Conservation (phyloP, 1,140 invertebrate genomes). For the Nylanderia fulva region DNA sequence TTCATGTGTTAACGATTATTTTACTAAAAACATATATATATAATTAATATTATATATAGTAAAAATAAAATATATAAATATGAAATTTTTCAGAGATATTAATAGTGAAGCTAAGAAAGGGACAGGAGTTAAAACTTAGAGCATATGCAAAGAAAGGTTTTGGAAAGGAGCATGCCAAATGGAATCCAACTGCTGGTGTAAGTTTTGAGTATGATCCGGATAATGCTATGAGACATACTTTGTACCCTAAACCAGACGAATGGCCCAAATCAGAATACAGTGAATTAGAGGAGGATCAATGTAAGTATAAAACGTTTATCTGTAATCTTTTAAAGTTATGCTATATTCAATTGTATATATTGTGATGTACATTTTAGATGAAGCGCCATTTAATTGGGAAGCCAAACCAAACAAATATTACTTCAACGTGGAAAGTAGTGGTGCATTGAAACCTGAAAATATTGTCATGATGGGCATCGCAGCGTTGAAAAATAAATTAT, state of each 20-base stretch:
- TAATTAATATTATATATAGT: too few relatives aligned
- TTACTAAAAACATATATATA: too few relatives aligned
- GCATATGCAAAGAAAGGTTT: conserved; percentile 99
- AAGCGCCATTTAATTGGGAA: conserved; percentile 97
- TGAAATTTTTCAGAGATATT: conserved; percentile 91
- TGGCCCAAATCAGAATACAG: conserved; percentile 99
- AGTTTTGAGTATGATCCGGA: conserved; percentile 99
- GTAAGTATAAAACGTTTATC: conserved; percentile 86
- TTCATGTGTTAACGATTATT: conserved; percentile 7
- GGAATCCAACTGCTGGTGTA: conserved; percentile 99
- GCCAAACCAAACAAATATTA: conserved; percentile 99
- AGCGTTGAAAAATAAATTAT: conserved; percentile 97
- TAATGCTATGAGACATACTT: conserved; percentile 98
- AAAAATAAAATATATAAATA: conserved; percentile 23
- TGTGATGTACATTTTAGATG: conserved; percentile 87
- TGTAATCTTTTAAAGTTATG: not conserved
- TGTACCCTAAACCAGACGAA: conserved; percentile 99
- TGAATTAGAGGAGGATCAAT: conserved; percentile 96
- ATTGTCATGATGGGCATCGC: conserved; percentile 98
- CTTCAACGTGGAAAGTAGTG: conserved; percentile 98
- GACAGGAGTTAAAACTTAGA: conserved; percentile 97
- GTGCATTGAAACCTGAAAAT: conserved; percentile 97
- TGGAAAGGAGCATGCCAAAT: conserved; percentile 99
- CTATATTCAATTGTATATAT: not conserved
- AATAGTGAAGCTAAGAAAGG: conserved; percentile 99